These are phyloP conservation scores for Myotis pilosus DNA, from an alignment of 2,797 vertebrate species.

Conservation along the genomic window DNA sequence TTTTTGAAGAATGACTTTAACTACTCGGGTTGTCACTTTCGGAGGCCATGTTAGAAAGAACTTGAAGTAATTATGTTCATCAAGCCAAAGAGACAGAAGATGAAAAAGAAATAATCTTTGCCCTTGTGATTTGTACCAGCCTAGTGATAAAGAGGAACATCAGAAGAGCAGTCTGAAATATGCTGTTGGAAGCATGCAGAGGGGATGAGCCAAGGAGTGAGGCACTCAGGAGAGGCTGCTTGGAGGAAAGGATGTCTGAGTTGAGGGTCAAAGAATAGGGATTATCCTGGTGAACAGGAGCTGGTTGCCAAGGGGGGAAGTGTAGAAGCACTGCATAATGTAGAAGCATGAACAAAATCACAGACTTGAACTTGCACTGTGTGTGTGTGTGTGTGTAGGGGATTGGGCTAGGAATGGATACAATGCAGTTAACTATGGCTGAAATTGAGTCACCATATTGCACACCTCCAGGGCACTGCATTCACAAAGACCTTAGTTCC, in stretches of 20 bases:
- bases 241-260: neutral
- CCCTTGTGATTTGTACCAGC: neutral
- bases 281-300: neutral
- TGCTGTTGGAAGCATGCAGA: neutral
- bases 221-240: neutral
- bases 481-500: neutral
- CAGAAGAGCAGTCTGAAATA: neutral
- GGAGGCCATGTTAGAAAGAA: neutral
- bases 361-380: neutral
- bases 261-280: neutral
- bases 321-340: neutral
- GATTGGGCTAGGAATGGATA: neutral
- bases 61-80: conserved; percentile 26
- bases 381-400: neutral
- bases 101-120: neutral
- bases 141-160: neutral
- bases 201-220: neutral
- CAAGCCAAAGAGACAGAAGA: neutral
- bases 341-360: neutral
- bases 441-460: neutral
- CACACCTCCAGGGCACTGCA: neutral
- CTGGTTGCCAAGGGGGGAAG: neutral
- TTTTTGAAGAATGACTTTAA: neutral
- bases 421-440: neutral
- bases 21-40: neutral